Percentiles rank a stretch among this genome's conserved stretches.
These are phyloP conservation scores for Barbus barbus DNA, from an alignment of 2,113 vertebrate genomes.

Conservation along the genomic window DNA sequence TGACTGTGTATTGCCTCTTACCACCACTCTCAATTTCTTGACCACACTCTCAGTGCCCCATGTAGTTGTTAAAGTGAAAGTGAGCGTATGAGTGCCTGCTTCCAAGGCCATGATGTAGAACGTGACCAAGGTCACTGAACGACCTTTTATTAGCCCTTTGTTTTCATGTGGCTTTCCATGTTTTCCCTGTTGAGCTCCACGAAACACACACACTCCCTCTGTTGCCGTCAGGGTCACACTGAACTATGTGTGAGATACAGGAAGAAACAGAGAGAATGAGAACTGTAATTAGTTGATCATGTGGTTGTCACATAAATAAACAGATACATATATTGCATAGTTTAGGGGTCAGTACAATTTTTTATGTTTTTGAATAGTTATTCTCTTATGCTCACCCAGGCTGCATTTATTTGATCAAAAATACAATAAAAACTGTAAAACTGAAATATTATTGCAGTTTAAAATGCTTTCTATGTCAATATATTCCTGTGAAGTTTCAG, in stretches of 20 bases:
- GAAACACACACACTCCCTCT: slow-evolving; percentile 79
- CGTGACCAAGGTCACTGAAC: slow-evolving; percentile 63
- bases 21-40: slow-evolving; percentile 87
- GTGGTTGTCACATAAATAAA: background rate
- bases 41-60: slow-evolving; percentile 70
- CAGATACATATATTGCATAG: background rate
- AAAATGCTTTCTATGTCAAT: background rate
- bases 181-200: background rate
- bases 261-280: background rate
- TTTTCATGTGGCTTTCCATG: slow-evolving; percentile 42
- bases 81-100: slow-evolving; percentile 81
- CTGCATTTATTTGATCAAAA: background rate
- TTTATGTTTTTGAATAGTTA: background rate
- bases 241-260: slow-evolving; percentile 72
- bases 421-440: background rate
- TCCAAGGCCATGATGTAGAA: slow-evolving; percentile 86
- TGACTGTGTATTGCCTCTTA: slow-evolving; percentile 65
- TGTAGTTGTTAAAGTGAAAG: slow-evolving; percentile 75
- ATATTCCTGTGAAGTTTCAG: background rate
- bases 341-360: background rate
- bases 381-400: background rate
- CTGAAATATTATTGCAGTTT: background rate
- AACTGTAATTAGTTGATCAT: background rate
- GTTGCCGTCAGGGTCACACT: slow-evolving; percentile 78
- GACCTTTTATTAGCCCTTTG: slow-evolving; percentile 50